Evolutionary conservation across 2,113 vertebrate genomes (phyloP).

Genomic region (sheep (Ovis aries)): ARS-UI_Ramb_v3.0 NC_056055.1:130916501-130917000

Average conservation of each 20-base stretch:
- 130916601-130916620: background rate
- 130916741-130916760: background rate
- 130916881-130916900: background rate
- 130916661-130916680: background rate
- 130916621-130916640: background rate
- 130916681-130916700: background rate
- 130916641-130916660: background rate
- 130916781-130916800: background rate
- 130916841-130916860: background rate
- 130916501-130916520: background rate
- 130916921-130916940: background rate
- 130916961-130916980: background rate
- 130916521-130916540: background rate
- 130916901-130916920: background rate
- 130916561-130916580: background rate
- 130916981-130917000: background rate
- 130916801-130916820: background rate
- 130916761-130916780: background rate
- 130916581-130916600: background rate
- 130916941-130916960: background rate
- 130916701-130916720: background rate
- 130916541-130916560: background rate
- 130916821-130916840: background rate
- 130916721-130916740: background rate
- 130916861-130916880: background rate